These are phyloP conservation scores for Thermophis baileyi DNA, from an alignment of 2,113 vertebrate genomes.

Conservation along the genomic window DNA sequence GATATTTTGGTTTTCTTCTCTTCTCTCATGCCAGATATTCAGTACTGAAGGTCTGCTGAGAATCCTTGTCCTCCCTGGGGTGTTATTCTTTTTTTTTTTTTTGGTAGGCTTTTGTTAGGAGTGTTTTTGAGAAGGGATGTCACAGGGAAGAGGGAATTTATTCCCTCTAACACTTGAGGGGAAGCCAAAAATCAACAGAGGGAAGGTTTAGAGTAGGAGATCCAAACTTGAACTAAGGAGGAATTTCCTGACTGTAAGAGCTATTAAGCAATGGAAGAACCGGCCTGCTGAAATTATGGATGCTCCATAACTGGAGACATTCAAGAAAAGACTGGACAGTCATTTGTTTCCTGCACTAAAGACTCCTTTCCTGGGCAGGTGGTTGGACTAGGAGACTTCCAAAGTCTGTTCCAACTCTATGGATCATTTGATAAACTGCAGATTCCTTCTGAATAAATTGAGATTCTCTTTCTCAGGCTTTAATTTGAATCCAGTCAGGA, in stretches of 20 bases:
- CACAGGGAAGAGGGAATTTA: not conserved
- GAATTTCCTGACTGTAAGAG: not conserved
- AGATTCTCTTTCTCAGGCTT: not conserved
- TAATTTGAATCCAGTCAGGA: not conserved
- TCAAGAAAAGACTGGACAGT: not conserved
- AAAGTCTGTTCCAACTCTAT: not conserved
- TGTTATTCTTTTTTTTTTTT: not conserved
- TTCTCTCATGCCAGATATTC: not conserved
- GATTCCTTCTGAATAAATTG: not conserved
- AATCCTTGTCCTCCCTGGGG: not conserved
- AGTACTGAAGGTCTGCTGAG: not conserved
- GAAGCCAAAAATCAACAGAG: not conserved
- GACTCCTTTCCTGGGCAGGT: not conserved
- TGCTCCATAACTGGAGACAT: not conserved
- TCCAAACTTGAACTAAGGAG: not conserved
- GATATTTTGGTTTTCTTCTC: not conserved
- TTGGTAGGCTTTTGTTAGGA: not conserved
- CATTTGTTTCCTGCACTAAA: not conserved
- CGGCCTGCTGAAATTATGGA: not conserved
- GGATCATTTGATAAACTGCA: not conserved
- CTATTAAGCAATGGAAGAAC: not conserved
- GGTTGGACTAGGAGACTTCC: not conserved
- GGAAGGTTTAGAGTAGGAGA: not conserved
- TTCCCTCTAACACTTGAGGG: not conserved
- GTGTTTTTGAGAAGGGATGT: not conserved